Percentiles rank a stretch among this genome's conserved stretches.
These are phyloP conservation scores for Brachyistius frenatus DNA, from an alignment of 2,113 vertebrate genomes.

Conservation along the genomic window DNA sequence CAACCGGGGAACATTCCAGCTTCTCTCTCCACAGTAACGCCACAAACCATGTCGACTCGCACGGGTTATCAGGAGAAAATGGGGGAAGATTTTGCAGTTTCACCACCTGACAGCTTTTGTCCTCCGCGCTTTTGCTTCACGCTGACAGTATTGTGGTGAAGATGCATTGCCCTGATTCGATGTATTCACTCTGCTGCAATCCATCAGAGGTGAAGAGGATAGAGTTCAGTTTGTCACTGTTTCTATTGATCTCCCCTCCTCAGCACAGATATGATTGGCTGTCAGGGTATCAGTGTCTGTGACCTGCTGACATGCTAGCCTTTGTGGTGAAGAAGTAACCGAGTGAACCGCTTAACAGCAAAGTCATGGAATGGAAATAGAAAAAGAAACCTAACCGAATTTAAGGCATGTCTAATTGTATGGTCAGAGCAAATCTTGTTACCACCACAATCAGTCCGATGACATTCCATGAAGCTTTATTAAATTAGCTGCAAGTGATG, in stretches of 20 bases:
- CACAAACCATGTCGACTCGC: constrained; percentile 18
- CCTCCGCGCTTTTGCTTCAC: not conserved
- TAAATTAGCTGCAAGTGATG: constrained; percentile 55
- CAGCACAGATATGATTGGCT: constrained; percentile 2
- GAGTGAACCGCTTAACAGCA: constrained; percentile 20
- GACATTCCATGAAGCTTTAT: constrained; percentile 34
- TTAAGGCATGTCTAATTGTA: constrained; percentile 23
- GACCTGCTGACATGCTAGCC: constrained; percentile 38
- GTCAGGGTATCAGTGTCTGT: constrained; percentile 34
- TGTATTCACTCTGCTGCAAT: constrained; percentile 26
- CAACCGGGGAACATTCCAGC: not conserved
- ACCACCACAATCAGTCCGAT: constrained; percentile 31
- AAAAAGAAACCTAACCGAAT: not conserved
- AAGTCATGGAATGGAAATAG: not conserved
- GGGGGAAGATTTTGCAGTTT: constrained; percentile 13
- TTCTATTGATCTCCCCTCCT: constrained; percentile 54
- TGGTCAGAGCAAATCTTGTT: constrained; percentile 42
- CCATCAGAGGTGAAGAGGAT: constrained; percentile 55
- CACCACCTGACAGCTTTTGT: constrained; percentile 26
- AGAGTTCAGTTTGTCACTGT: constrained; percentile 57
- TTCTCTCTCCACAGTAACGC: not conserved
- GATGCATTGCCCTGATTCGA: constrained; percentile 35
- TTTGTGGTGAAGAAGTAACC: not conserved
- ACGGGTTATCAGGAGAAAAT: constrained; percentile 9
- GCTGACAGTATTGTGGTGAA: constrained; percentile 35